phyloP scores from a whole-genome alignment of 2,888 invertebrate genomes.

The Chelonus formosanus region DNA sequence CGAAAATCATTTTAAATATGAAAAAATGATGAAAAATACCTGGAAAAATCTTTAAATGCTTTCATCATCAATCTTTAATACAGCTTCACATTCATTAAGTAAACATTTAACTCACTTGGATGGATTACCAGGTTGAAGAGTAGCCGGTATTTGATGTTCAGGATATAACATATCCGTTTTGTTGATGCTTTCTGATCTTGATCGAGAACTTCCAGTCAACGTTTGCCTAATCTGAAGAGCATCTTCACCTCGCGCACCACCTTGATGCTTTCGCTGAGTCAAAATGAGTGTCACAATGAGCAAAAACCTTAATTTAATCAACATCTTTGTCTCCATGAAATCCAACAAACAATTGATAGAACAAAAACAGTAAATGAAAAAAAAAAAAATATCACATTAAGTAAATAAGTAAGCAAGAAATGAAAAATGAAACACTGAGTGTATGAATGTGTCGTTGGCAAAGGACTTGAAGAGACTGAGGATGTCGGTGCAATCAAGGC shows the following conservation, averaged over 20 bases:
- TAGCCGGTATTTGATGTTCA: constrained; percentile 62
- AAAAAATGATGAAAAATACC: too few species aligned
- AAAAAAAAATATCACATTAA: background rate
- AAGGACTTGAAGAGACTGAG: constrained; percentile 28
- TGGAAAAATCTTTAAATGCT: too few species aligned
- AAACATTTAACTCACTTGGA: constrained; percentile 56
- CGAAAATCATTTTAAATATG: too few species aligned
- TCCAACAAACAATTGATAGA: background rate
- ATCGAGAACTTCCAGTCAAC: constrained; percentile 44
- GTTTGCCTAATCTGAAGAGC: constrained; percentile 32
- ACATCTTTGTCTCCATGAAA: constrained; percentile 21
- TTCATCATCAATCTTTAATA: too few species aligned
- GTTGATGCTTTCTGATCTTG: constrained; percentile 59
- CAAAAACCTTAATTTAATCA: constrained; percentile 29
- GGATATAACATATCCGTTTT: constrained; percentile 60
- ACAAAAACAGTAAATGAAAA: background rate
- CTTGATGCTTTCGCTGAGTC: constrained; percentile 37
- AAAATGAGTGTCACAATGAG: constrained; percentile 31
- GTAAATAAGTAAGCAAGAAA: too few species aligned
- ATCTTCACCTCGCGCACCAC: constrained; percentile 40
- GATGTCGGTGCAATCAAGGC: constrained; percentile 32
- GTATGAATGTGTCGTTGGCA: constrained; percentile 27
- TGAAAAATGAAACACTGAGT: constrained; percentile 25
- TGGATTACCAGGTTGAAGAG: constrained; percentile 57
- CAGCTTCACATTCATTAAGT: constrained; percentile 9